phyloP scores from a whole-genome alignment of 2,113 vertebrate species.

The Cryptomyrus ogoouensis region DNA sequence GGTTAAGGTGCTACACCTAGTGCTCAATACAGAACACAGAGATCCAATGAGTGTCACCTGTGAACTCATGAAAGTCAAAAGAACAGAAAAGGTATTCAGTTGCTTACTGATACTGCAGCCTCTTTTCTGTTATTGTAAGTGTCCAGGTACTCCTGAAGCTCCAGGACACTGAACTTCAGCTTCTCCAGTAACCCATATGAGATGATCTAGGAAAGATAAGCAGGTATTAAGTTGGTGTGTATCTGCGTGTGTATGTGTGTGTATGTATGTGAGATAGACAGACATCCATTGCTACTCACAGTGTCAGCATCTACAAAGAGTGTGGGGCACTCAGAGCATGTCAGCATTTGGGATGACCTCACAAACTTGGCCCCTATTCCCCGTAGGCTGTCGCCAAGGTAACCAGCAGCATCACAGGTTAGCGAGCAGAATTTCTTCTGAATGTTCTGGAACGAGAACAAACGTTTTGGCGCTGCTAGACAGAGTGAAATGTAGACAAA shows the following conservation, averaged over 20 bases:
- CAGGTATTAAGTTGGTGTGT: not conserved
- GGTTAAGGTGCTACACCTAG: not conserved
- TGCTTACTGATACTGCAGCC: slow-evolving; percentile 80
- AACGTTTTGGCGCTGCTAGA: not conserved
- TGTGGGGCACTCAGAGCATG: slow-evolving; percentile 91
- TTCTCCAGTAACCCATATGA: slow-evolving; percentile 96
- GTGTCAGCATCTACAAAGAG: slow-evolving; percentile 96
- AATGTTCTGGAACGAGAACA: slow-evolving; percentile 74
- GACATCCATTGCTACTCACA: slow-evolving; percentile 59
- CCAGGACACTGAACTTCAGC: slow-evolving; percentile 94
- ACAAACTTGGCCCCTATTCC: slow-evolving; percentile 95
- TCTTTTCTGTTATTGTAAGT: slow-evolving; percentile 93
- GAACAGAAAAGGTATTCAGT: not conserved
- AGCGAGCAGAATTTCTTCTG: slow-evolving; percentile 94
- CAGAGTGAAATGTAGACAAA: not conserved
- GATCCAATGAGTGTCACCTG: not conserved
- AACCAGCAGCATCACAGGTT: slow-evolving; percentile 88
- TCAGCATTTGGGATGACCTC: slow-evolving; percentile 89
- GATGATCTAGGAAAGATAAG: slow-evolving; percentile 70
- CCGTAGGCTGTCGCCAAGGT: slow-evolving; percentile 86
- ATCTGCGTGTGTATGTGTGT: not conserved
- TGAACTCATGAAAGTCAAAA: not conserved
- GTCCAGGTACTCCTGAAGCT: slow-evolving; percentile 95
- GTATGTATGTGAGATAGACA: not conserved
- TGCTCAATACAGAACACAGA: not conserved